Conservation (phyloP, 2,797 vertebrate species). For the Cyprinella venusta region DNA sequence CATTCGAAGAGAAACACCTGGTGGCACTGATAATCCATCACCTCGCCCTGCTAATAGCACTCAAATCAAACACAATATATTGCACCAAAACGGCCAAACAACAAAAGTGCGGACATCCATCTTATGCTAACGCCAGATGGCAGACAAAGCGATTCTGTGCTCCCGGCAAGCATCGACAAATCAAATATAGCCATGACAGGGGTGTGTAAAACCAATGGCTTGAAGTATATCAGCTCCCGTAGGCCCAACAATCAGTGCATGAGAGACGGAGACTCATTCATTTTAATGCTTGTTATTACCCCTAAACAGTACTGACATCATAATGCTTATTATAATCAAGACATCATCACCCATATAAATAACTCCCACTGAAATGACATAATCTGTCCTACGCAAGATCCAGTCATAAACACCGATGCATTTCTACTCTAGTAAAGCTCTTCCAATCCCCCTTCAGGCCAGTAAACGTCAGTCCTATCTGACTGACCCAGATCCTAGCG, state of each 20-base stretch:
- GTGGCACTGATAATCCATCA: not conserved
- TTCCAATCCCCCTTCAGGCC: constrained; percentile 22
- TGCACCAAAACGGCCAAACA: not conserved
- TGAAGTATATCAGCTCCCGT: constrained; percentile 3
- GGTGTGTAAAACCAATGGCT: constrained; percentile 6
- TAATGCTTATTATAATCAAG: not conserved
- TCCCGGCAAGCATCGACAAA: constrained; percentile 4
- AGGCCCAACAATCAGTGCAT: constrained; percentile 13
- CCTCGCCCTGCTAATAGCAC: not conserved
- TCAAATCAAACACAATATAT: constrained; percentile 12
- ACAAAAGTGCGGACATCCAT: constrained; percentile 15
- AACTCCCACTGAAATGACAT: constrained; percentile 70
- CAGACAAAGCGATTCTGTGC: constrained; percentile 9
- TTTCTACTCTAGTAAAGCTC: not conserved
- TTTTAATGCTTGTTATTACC: not conserved
- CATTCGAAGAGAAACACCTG: constrained; percentile 25
- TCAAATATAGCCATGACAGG: constrained; percentile 2
- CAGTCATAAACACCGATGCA: not conserved
- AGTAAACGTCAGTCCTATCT: constrained; percentile 37
- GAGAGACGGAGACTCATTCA: not conserved
- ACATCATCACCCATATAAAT: constrained; percentile 10
- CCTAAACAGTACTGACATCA: constrained; percentile 14
- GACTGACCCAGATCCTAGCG: constrained; percentile 54
- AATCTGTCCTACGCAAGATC: constrained; percentile 76
- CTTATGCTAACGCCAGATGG: constrained; percentile 2